Percentiles rank a stretch among this genome's conserved stretches.
These are phyloP conservation scores for Streptopelia turtur DNA, from an alignment of 2,797 vertebrate genomes.

Conservation along the genomic window DNA sequence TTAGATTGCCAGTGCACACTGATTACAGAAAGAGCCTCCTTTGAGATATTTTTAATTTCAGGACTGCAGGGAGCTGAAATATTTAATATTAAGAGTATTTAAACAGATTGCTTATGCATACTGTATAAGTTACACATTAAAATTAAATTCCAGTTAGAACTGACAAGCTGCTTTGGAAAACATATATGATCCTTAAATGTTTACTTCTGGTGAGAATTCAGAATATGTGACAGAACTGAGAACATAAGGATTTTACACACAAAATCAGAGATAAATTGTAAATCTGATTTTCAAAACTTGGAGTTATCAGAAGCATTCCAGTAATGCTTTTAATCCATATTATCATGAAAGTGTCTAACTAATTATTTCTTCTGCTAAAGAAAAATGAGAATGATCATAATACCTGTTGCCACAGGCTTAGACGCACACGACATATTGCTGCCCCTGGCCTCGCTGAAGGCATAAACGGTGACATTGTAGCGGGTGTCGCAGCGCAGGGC, in stretches of 20 bases:
- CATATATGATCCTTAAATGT: background rate
- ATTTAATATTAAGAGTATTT: slow-evolving; percentile 9
- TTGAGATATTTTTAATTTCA: slow-evolving; percentile 78
- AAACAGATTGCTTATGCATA: background rate
- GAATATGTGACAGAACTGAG: background rate
- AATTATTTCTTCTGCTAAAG: background rate
- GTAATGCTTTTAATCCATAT: background rate
- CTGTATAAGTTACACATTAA: background rate
- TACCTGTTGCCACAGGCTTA: slow-evolving; percentile 84
- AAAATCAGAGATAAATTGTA: background rate
- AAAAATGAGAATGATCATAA: rapidly evolving
- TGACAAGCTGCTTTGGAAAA: background rate
- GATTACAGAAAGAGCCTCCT: slow-evolving; percentile 71
- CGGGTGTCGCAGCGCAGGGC: slow-evolving; percentile 84
- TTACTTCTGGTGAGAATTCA: background rate
- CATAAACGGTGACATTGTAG: slow-evolving; percentile 84
- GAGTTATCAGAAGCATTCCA: background rate
- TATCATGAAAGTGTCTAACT: background rate
- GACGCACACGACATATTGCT: slow-evolving; percentile 82
- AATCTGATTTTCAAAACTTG: background rate
- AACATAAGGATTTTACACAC: background rate
- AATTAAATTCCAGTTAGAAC: background rate
- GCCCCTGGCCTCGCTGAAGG: slow-evolving; percentile 87
- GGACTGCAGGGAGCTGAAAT: slow-evolving; percentile 89
- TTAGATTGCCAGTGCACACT: slow-evolving; percentile 81